These are phyloP conservation scores for Achlya flavicornis DNA, from an alignment of 2,888 invertebrate species.

Conservation along the genomic window DNA sequence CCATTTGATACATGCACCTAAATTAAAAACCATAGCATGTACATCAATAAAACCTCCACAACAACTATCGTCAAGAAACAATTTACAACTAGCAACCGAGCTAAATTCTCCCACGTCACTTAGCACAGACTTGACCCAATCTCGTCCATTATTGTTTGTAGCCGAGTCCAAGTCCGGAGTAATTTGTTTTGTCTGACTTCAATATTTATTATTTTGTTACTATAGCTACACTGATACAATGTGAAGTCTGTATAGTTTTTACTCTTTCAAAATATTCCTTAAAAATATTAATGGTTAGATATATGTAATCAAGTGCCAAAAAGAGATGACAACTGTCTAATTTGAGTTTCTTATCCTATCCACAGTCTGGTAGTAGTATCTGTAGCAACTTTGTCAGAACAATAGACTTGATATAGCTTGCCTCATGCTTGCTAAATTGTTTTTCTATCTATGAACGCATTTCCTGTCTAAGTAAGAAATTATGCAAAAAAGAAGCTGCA, in stretches of 20 bases:
- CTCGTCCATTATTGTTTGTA: slow-evolving; percentile 18
- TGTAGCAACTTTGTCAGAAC: no score
- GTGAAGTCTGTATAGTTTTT: not conserved
- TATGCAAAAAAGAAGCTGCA: no score
- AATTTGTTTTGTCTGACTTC: not conserved
- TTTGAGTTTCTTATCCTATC: no score
- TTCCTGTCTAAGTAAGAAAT: no score
- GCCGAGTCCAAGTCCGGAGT: not conserved
- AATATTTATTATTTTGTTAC: not conserved
- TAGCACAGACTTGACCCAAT: slow-evolving; percentile 32
- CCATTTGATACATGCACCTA: not conserved
- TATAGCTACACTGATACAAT: not conserved
- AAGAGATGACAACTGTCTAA: no score
- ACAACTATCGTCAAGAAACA: not conserved
- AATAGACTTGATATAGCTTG: no score
- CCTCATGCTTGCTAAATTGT: no score
- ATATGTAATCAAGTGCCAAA: no score
- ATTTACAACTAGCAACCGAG: slow-evolving; percentile 6
- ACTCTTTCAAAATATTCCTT: no score
- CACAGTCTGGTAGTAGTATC: no score
- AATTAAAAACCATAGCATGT: not conserved
- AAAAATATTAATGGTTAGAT: no score
- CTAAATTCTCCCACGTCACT: slow-evolving; percentile 36
- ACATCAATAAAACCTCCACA: not conserved
- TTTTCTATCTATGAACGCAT: no score